Conservation (phyloP, 2,113 vertebrate species). For the Hemicordylus capensis region DNA sequence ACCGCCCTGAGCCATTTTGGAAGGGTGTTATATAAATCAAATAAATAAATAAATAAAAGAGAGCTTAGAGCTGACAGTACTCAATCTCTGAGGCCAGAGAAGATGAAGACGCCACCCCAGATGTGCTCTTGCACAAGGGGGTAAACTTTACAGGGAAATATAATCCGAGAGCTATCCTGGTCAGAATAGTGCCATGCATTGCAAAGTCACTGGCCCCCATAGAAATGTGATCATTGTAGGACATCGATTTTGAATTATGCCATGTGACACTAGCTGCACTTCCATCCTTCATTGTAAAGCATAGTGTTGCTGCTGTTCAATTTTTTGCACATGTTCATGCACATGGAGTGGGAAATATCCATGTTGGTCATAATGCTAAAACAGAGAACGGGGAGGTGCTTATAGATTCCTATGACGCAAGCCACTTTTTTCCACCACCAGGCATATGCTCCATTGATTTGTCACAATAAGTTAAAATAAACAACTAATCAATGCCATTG, state of each 20-base stretch:
- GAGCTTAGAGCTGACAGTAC: not conserved
- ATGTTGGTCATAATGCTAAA: not conserved
- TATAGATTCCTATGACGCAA: slow-evolving; percentile 49
- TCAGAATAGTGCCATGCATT: slow-evolving; percentile 23
- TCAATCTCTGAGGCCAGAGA: slow-evolving; percentile 42
- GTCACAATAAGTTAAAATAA: slow-evolving; percentile 47
- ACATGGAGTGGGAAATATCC: slow-evolving; percentile 42
- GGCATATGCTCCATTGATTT: slow-evolving; percentile 21
- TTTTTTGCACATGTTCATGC: slow-evolving; percentile 15
- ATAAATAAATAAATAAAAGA: too few species aligned
- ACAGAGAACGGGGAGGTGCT: not conserved
- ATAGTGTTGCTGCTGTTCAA: slow-evolving; percentile 48
- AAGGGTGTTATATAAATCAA: too few species aligned
- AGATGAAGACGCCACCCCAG: slow-evolving; percentile 43
- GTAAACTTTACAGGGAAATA: slow-evolving; percentile 37
- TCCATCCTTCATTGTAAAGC: slow-evolving; percentile 64
- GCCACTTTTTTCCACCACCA: slow-evolving; percentile 26
- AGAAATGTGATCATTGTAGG: slow-evolving; percentile 56
- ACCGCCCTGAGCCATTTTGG: too few species aligned
- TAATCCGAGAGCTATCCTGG: not conserved
- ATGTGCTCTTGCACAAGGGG: slow-evolving; percentile 27
- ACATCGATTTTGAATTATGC: slow-evolving; percentile 68
- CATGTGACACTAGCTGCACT: slow-evolving; percentile 43
- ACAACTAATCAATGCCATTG: slow-evolving; percentile 32
- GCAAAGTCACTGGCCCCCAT: slow-evolving; percentile 29